phyloP scores from a whole-genome alignment of 92 coral and sea anemone species.

The Actinernus sp. region DNA sequence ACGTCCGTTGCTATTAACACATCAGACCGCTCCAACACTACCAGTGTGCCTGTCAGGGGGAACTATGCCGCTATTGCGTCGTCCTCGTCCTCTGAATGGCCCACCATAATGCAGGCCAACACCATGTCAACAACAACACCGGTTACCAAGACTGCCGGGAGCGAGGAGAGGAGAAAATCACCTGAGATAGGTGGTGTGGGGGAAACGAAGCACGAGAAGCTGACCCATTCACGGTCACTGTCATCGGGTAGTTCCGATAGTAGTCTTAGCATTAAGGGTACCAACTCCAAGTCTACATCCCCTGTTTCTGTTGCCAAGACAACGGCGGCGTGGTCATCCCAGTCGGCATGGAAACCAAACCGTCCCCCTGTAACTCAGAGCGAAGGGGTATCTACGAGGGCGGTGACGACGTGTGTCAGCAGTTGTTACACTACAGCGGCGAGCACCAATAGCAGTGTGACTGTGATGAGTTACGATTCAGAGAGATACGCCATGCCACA shows the following conservation, averaged over 20 bases:
- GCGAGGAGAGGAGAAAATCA: slow-evolving; percentile 49
- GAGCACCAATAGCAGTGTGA: slow-evolving; percentile 1
- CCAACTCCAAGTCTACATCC: slow-evolving; percentile 16
- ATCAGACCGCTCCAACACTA: slow-evolving; percentile 45
- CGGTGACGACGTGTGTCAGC: slow-evolving; percentile 67
- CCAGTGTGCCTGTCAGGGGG: slow-evolving; percentile 78
- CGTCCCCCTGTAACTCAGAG: slow-evolving; percentile 78
- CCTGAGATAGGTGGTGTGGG: slow-evolving; percentile 37
- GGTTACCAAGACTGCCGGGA: slow-evolving; percentile 35
- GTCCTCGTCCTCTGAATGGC: slow-evolving; percentile 92
- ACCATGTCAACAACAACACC: slow-evolving; percentile 50
- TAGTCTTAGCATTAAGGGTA: slow-evolving; percentile 13
- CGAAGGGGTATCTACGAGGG: slow-evolving; percentile 82
- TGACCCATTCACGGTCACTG: slow-evolving; percentile 49
- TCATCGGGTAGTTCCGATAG: slow-evolving; percentile 42
- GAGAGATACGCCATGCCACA: neutral
- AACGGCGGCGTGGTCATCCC: slow-evolving; percentile 60
- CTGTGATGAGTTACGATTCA: neutral
- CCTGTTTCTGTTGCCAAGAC: slow-evolving; percentile 26
- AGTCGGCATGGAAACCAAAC: slow-evolving; percentile 86
- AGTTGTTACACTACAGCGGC: slow-evolving; percentile 43
- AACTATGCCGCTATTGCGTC: slow-evolving; percentile 89
- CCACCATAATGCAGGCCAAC: slow-evolving; percentile 95
- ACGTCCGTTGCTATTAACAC: slow-evolving; percentile 62
- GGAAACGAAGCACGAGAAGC: slow-evolving; percentile 15